These are phyloP conservation scores for Mizuhopecten yessoensis DNA, from an alignment of 1,140 invertebrate species.

Conservation along the genomic window DNA sequence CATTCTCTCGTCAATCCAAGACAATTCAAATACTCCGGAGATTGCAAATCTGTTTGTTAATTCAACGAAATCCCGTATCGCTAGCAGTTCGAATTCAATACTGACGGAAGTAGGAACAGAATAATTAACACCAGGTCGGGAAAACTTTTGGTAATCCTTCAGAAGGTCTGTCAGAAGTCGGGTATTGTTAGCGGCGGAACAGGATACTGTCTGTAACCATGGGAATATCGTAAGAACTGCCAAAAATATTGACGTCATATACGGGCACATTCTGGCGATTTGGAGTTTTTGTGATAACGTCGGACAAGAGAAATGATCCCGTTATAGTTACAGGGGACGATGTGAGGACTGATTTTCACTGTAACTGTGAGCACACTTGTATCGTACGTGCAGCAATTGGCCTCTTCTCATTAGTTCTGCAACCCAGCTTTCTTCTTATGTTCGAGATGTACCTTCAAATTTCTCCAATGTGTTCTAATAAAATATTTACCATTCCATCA, in stretches of 20 bases:
- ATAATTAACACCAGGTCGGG: slow-evolving; percentile 47
- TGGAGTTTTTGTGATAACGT: too few species aligned
- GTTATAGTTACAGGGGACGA: too few species aligned
- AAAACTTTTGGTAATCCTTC: slow-evolving; percentile 20
- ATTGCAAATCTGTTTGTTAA: slow-evolving; percentile 43
- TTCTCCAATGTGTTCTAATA: too few species aligned
- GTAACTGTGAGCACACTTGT: too few species aligned
- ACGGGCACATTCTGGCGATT: too few species aligned
- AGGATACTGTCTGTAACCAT: not conserved
- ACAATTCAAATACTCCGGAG: not conserved
- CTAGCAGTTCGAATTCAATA: slow-evolving; percentile 11
- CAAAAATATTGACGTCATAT: not conserved
- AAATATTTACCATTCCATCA: too few species aligned
- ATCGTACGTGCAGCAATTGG: too few species aligned
- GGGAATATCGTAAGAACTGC: not conserved
- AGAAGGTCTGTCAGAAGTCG: not conserved
- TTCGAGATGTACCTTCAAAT: too few species aligned
- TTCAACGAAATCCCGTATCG: slow-evolving; percentile 46
- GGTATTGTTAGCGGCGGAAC: not conserved
- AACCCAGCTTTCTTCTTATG: too few species aligned
- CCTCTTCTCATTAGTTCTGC: too few species aligned
- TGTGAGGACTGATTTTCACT: too few species aligned
- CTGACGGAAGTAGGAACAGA: slow-evolving; percentile 1
- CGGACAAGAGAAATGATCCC: too few species aligned
- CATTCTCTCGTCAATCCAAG: slow-evolving; percentile 50